Base-by-base conservation (phyloP, 2,888 invertebrate species). In the Pantelozetes paolii region DNA sequence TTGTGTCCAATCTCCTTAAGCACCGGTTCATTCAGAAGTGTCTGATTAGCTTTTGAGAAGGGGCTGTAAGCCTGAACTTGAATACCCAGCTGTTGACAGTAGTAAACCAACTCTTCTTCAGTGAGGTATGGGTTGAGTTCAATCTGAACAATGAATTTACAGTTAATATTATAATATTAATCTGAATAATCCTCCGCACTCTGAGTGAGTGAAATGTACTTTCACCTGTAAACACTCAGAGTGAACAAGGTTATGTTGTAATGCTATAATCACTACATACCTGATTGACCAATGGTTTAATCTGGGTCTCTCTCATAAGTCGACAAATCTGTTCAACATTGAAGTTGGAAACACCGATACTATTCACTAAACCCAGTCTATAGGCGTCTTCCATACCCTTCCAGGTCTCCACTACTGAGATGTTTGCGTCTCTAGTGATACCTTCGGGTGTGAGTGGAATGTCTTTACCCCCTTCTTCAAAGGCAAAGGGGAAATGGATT, bases 321-420 rank as follows among this genome's bases (percentile, higher is more conserved):
- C 59, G 8, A 2, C 36, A 83, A 75, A 94, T 85, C 83, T 94
- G 94, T 30, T 85, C 84, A 36, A 83, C 84, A 81, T 89, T 92
- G 81, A 92, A 88, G 82, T 94, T 94, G 0, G 93, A 94, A 1
- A 94, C 81, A 0, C 94, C 94, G 77, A 93, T 88, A 59, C 88
- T 88, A 77, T 85, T 87, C 0, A 86, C 85, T 5, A 91, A 83
- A 0, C 91, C 90, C 75, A 86, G 84, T 3, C 88, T 86, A 2
- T 89, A 88, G 32, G 88, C 83, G 1, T 87, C 85, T 81, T 92
- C 92, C 86, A 92, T 83, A 0, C 85, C 89, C 80, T 86, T 64
- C 64, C 64, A 64, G n/a, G 64, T 64, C 36, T 64, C 64, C 13
- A 64, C 64, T 30, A 64, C 40, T n/a, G 18, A 18, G 1, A 64